Conservation (phyloP, 2,113 vertebrate species). For the Gambusia affinis region DNA sequence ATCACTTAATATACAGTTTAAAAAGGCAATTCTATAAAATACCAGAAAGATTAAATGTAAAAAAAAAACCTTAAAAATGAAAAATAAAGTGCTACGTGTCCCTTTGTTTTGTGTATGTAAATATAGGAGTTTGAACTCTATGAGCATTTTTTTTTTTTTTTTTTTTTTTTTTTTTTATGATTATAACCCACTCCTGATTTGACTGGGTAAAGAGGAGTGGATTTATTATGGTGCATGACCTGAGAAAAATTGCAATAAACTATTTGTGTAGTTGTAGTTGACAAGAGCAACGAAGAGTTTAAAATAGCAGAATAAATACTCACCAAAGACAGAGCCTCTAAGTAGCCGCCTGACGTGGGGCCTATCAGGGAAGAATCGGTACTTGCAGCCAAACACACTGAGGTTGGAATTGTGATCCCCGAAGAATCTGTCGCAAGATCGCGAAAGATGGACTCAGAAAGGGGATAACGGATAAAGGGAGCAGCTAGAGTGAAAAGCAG, state of each 20-base stretch:
- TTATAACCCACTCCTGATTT: too few relatives aligned
- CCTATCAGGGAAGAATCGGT: conserved; percentile 96
- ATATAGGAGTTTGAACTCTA: not conserved
- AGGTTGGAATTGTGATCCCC: conserved; percentile 99
- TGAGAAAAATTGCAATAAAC: too few relatives aligned
- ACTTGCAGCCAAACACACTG: conserved; percentile 99
- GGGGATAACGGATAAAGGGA: not conserved
- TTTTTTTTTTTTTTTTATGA: too few relatives aligned
- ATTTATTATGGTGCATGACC: too few relatives aligned
- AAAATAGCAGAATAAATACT: conserved; percentile 51
- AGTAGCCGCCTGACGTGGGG: conserved; percentile 94
- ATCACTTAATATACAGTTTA: not conserved
- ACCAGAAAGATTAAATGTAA: not conserved
- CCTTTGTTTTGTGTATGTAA: not conserved
- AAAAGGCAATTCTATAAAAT: not conserved
- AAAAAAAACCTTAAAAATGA: too few relatives aligned
- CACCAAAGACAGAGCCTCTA: conserved; percentile 96
- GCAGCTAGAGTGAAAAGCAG: not conserved
- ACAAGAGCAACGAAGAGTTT: not conserved
- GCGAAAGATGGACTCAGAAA: not conserved
- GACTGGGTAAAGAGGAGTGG: not conserved
- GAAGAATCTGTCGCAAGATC: conserved; percentile 82
- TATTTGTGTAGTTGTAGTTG: not conserved
- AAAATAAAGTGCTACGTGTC: not conserved
- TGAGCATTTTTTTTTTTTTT: too few relatives aligned